Conservation (phyloP, 2,888 invertebrate species). For the Platycheirus albimanus region DNA sequence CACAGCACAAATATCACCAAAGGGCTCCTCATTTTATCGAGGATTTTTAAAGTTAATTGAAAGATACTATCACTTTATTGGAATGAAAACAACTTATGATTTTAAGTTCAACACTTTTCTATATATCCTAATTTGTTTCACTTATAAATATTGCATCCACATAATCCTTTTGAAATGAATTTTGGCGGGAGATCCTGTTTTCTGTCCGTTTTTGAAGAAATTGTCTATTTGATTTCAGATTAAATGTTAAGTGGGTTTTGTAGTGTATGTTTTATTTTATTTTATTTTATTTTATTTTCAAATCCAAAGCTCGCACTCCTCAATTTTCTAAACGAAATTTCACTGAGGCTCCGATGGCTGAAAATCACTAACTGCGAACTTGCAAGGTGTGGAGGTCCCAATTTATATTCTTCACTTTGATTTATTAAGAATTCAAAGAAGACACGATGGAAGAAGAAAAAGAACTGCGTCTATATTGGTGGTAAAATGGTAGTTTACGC, state of each 20-base stretch:
- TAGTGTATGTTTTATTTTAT: conserved; percentile 12
- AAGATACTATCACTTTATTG: conserved; percentile 10
- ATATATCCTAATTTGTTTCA: conserved; percentile 44
- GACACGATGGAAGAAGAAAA: conserved; percentile 77
- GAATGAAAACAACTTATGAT: neutral
- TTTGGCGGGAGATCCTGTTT: conserved; percentile 55
- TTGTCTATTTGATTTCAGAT: conserved; percentile 4
- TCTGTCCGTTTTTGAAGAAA: conserved; percentile 32
- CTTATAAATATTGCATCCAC: conserved; percentile 70
- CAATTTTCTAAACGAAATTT: conserved; percentile 75
- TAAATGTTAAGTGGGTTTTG: conserved; percentile 1
- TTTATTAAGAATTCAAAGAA: conserved; percentile 83
- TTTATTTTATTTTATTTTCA: conserved; percentile 53
- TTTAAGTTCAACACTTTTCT: conserved; percentile 44
- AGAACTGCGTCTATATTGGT: conserved; percentile 42
- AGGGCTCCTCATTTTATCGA: conserved; percentile 78
- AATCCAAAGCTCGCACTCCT: conserved; percentile 82
- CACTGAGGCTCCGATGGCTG: conserved; percentile 82
- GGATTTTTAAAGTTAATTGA: conserved; percentile 26
- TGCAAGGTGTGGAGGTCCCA: conserved; percentile 81
- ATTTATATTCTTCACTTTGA: conserved; percentile 83
- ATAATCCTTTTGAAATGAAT: conserved; percentile 75
- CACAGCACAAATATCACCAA: conserved; percentile 77
- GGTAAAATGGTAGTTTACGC: conserved; percentile 25
- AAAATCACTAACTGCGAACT: conserved; percentile 82